Evolutionary conservation across 2,888 invertebrate genomes (phyloP).

Genomic region (Trichogramma dendrolimi): DNA sequence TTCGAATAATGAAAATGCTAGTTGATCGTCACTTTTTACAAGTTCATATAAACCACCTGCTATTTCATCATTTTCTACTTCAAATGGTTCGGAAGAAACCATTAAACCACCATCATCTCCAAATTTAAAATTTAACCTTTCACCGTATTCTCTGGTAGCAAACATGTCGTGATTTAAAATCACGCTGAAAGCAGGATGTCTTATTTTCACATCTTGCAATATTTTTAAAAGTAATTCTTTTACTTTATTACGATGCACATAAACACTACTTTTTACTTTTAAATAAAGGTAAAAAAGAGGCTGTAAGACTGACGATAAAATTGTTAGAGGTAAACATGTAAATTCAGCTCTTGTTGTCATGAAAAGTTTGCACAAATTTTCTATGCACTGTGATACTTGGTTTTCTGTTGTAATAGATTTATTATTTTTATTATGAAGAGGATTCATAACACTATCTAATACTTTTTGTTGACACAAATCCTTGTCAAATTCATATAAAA

Average conservation of each 20-base stretch:
- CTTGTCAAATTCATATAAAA: slow-evolving; percentile 55
- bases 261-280: slow-evolving; percentile 38
- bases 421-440: slow-evolving; percentile 34
- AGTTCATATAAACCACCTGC: slow-evolving; percentile 47
- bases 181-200: slow-evolving; percentile 35
- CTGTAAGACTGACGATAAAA: slow-evolving; percentile 38
- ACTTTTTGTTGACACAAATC: slow-evolving; percentile 50
- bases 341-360: slow-evolving; percentile 42
- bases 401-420: slow-evolving; percentile 35
- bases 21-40: slow-evolving; percentile 37
- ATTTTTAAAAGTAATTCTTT: slow-evolving; percentile 37
- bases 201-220: slow-evolving; percentile 31
- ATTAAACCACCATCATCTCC: slow-evolving; percentile 42
- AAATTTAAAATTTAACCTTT: slow-evolving; percentile 38
- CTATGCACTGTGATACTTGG: slow-evolving; percentile 44
- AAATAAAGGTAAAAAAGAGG: slow-evolving; percentile 44
- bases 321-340: slow-evolving; percentile 41
- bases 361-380: slow-evolving; percentile 47
- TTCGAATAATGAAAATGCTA: slow-evolving; percentile 47
- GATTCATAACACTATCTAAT: slow-evolving; percentile 44
- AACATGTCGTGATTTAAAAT: slow-evolving; percentile 37
- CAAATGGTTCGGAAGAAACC: slow-evolving; percentile 35
- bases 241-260: slow-evolving; percentile 35
- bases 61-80: slow-evolving; percentile 40
- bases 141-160: slow-evolving; percentile 40